Base-by-base conservation (phyloP, 2,113 vertebrate genomes). In the Nothoprocta perdicaria region DNA sequence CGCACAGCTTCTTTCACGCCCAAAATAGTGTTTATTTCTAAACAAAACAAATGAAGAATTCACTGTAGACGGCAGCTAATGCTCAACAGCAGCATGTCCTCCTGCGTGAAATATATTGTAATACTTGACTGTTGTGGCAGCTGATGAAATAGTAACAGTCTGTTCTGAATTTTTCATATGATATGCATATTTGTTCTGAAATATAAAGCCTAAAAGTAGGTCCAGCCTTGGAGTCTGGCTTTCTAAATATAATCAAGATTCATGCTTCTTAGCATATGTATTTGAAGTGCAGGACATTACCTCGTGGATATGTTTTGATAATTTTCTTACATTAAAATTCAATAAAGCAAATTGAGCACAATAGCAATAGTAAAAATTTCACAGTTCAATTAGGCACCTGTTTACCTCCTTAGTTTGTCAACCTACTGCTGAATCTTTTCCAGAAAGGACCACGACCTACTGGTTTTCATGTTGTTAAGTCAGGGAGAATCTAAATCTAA, bases 211-310 rank as follows among this genome's bases (percentile, higher is more conserved):
- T 88, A 69, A 76, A 91, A 87, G 23, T 46, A 82, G 48, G 24
- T 55, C 27, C 40, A 81, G 9, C 13, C 29, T 88, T 78, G 63
- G 31, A 72, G 24, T 31, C 33, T 62, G 58, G 14, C 38, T 80
- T 90, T 83, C 29, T 71, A 33, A 72, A 43, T 9, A 35, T 24
- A 72, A 73, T 87, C 55, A 88, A 80, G n/a, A 95, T 95, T 94
- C 86, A 78, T 87, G 84, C 26, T 67, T 79, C 88, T 92, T 35
- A 38, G 3, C 10, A 31, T 21, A 67, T 12, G 27, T 4, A 27
- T 93, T 92, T 96, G 88, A 67, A 92, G 93, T 93, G 76, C 94
- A 94, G 87, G 58, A 17, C 57, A 50, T 63, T 90, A 84, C 89
- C 74, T 91, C 57, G 16, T 15, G 45, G 62, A 55, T 96, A 17